Base-by-base conservation (phyloP, 2,888 invertebrate species). In the Leptinotarsa juncta region DNA sequence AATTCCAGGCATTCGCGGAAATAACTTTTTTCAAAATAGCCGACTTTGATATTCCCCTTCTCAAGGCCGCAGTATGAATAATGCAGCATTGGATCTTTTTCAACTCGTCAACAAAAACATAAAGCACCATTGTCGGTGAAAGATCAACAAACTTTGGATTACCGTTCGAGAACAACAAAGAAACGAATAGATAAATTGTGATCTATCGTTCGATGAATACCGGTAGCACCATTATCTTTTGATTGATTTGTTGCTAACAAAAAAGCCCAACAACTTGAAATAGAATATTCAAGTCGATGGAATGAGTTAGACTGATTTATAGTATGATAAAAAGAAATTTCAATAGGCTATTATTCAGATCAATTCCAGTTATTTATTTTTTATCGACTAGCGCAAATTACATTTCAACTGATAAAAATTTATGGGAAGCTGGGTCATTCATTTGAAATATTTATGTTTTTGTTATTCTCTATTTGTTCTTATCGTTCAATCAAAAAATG, bases 41-140 rank as follows among this genome's bases (percentile, higher is more conserved):
- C 62, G 62, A 62, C 62, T 62, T 62, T 62, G 62, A 62, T 62
- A 62, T n/a, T 23, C 57, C 15, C 62, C 26, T 32, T 62, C 62
- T 18, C 57, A 57, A 57, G 57, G 57, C 26, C 57, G 62, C n/a
- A 62, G 32, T 15, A 62, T 62, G 62, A 62, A 62, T 62, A 62
- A 62, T 62, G 62, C 62, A 62, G 42, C 32, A 26, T 42, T n/a
- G 62, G 14, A 3, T 26, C 42, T 62, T 62, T 62, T 62, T 26
- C 16, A 62, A 16, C 42, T n/a, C 62, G 16, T 32, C 32, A 32
- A 62, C 62, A 62, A 62, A 62, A 62, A 62, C 62, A 62, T 62
- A 62, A 62, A 62, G 42, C 62, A 62, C 62, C 62, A 62, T 62
- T 32, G 62, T 62, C 62, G 62, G 62, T 62, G 62, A 62, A 42